A percentile compares a stretch with the other conserved stretches of the same genome.
Evolutionary conservation across 1,140 invertebrate species (phyloP).

Genomic region (Drosophila watanabei): DNA sequence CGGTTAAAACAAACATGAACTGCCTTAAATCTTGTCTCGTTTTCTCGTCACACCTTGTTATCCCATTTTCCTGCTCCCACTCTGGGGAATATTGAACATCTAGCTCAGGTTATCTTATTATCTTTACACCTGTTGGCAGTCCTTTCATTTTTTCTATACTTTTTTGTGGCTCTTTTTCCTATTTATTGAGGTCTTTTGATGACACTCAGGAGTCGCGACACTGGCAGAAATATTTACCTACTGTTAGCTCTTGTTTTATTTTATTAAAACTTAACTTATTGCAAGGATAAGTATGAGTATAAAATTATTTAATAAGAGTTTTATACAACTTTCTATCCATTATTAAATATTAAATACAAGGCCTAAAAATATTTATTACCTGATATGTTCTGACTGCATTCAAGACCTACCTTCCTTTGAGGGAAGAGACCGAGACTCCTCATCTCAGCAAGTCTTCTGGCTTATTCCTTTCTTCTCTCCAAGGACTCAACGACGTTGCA

Average conservation of each 20-base stretch:
- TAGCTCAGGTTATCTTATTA: constrained; percentile 32
- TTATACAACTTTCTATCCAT: background rate
- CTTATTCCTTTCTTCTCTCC: constrained; percentile 26
- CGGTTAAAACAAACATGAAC: background rate
- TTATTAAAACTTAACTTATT: background rate
- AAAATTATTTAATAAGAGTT: background rate
- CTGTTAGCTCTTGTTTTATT: background rate
- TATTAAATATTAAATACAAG: background rate
- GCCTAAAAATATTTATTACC: background rate
- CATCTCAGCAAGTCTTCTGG: constrained; percentile 16
- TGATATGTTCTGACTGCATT: background rate
- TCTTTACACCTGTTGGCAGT: constrained; percentile 19
- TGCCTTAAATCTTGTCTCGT: background rate
- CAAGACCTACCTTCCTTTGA: background rate
- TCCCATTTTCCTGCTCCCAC: constrained; percentile 12
- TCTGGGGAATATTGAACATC: constrained; percentile 16
- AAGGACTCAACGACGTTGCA: constrained; percentile 21
- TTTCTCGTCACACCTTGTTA: constrained; percentile 18
- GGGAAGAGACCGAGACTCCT: background rate
- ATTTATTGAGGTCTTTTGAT: constrained; percentile 10
- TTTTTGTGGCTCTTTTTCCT: background rate
- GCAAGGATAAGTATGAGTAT: too few species aligned
- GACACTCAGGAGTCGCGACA: constrained; percentile 8
- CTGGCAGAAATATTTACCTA: constrained; percentile 13
- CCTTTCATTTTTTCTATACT: too few species aligned